A percentile compares a stretch with the other conserved stretches of the same genome.
Evolutionary conservation across 2,888 invertebrate genomes (phyloP).

Genomic region (Xestoiulus laeticollis): DNA sequence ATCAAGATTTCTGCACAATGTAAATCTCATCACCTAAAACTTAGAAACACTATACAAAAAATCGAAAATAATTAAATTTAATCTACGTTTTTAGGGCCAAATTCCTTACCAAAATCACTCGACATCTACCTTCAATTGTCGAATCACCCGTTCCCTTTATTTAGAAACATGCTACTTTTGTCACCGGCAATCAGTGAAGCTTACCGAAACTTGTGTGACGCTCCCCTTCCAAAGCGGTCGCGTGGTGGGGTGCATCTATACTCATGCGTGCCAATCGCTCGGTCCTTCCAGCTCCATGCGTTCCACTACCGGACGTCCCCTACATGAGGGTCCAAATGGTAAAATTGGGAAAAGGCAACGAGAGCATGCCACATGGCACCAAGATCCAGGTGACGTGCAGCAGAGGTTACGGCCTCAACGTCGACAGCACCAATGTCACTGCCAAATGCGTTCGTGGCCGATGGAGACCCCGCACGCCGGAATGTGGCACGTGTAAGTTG

Average conservation of each 20-base stretch:
- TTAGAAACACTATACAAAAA: too few species aligned
- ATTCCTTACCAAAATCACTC: too few species aligned
- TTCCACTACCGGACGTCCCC: constrained; percentile 72
- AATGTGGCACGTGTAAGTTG: constrained; percentile 73
- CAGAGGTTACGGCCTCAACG: constrained; percentile 79
- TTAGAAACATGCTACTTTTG: too few species aligned
- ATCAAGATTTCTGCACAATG: too few species aligned
- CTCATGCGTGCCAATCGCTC: constrained; percentile 44
- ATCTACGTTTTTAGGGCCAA: too few species aligned
- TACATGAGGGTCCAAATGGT: constrained; percentile 76
- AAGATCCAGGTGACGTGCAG: constrained; percentile 79
- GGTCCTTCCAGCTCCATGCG: constrained; percentile 70
- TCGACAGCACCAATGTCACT: constrained; percentile 74
- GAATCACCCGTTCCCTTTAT: too few species aligned
- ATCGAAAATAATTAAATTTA: too few species aligned
- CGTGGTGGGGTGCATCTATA: background rate
- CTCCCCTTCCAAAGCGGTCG: background rate
- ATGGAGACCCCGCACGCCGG: constrained; percentile 84
- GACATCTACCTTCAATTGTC: too few species aligned
- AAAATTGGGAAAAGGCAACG: constrained; percentile 64
- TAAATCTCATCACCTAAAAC: too few species aligned
- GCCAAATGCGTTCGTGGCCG: constrained; percentile 83
- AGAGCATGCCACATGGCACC: constrained; percentile 73
- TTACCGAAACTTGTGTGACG: background rate
- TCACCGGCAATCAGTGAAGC: too few species aligned